Percentiles rank a stretch among this genome's conserved stretches.
Conservation (phyloP, 2,888 invertebrate genomes). For the Flabesymbios commensalis region DNA sequence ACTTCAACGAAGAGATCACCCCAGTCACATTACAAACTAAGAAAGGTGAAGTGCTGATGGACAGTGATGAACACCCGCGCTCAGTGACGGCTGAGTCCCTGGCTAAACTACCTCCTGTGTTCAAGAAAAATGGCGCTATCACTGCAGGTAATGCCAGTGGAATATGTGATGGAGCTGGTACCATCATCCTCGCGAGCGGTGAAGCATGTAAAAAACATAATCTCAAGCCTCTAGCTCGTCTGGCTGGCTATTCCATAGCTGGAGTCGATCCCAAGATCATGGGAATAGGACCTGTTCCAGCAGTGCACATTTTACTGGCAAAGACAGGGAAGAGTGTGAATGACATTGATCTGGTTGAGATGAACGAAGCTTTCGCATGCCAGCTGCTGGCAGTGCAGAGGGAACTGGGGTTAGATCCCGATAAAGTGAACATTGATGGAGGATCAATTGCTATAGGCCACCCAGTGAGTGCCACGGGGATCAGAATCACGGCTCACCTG, state of each 20-base stretch:
- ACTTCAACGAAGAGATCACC: slow-evolving; percentile 86
- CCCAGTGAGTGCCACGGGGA: slow-evolving; percentile 92
- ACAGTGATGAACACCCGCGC: slow-evolving; percentile 87
- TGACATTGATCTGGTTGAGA: slow-evolving; percentile 93
- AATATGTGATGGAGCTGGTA: slow-evolving; percentile 95
- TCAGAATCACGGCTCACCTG: slow-evolving; percentile 87
- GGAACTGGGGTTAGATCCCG: slow-evolving; percentile 81
- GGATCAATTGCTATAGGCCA: slow-evolving; percentile 98
- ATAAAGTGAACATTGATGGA: slow-evolving; percentile 90
- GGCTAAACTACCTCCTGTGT: slow-evolving; percentile 83
- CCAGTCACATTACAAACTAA: slow-evolving; percentile 79
- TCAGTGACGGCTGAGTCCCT: slow-evolving; percentile 85
- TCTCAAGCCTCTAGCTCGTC: slow-evolving; percentile 85
- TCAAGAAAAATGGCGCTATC: slow-evolving; percentile 92
- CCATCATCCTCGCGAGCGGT: slow-evolving; percentile 88
- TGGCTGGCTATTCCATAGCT: slow-evolving; percentile 87
- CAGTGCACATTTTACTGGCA: slow-evolving; percentile 81
- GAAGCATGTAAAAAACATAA: slow-evolving; percentile 79
- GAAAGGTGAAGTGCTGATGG: slow-evolving; percentile 75
- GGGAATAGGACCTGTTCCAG: slow-evolving; percentile 96
- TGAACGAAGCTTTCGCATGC: slow-evolving; percentile 97
- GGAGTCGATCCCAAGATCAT: slow-evolving; percentile 97
- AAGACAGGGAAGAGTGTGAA: slow-evolving; percentile 76
- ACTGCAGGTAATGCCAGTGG: slow-evolving; percentile 97
- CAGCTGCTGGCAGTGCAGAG: slow-evolving; percentile 92